Percentiles rank a stretch among this genome's conserved stretches.
Evolutionary conservation across 2,113 vertebrate species (phyloP).

Genomic region (Microcebus ravelobensis): DNA sequence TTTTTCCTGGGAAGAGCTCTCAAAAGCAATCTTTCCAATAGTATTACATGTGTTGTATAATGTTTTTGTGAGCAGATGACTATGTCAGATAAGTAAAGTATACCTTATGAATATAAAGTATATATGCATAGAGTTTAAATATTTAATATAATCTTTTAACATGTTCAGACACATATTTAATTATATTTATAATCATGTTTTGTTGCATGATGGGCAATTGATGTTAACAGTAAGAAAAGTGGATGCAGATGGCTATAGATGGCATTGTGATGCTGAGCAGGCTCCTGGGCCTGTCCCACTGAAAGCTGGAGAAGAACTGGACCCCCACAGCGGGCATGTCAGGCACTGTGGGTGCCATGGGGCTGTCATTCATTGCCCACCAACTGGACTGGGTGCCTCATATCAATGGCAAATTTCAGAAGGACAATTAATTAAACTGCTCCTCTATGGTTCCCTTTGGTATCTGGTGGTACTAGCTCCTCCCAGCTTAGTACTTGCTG

Average conservation of each 20-base stretch:
- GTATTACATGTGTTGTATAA: not conserved
- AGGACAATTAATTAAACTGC: slow-evolving; percentile 87
- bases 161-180: not conserved
- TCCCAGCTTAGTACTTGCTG: not conserved
- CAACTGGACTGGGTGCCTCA: slow-evolving; percentile 91
- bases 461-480: not conserved
- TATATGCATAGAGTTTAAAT: not conserved
- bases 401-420: slow-evolving; percentile 89
- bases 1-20: not conserved
- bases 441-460: not conserved
- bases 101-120: not conserved
- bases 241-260: not conserved
- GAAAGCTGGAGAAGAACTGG: slow-evolving; percentile 65
- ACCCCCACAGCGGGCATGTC: slow-evolving; percentile 84
- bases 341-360: slow-evolving; percentile 83
- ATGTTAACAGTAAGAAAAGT: not conserved
- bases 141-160: not conserved
- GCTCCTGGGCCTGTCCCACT: not conserved
- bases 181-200: not conserved
- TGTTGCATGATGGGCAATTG: not conserved
- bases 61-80: not conserved
- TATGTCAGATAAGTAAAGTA: not conserved
- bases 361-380: slow-evolving; percentile 89
- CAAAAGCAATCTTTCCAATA: slow-evolving; percentile 1
- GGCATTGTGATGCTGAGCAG: not conserved